Evolutionary conservation across 2,797 vertebrate species (phyloP), one percentile per base, ranked within the genome.

Genomic region (Atherinosoma microstoma): DNA sequence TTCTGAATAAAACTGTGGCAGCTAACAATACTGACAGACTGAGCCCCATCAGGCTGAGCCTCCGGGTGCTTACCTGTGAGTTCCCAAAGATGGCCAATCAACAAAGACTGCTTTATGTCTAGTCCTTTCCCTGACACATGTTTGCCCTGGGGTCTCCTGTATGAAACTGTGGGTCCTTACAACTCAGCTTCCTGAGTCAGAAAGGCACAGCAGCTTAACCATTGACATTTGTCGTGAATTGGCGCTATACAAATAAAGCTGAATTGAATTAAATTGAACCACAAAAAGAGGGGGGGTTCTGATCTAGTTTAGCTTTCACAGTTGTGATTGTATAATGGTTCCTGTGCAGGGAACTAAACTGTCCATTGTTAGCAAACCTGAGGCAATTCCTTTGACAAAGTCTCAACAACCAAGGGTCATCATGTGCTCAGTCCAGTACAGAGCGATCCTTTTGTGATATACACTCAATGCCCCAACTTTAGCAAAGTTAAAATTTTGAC

Each of bases 91-190:
- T 8, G 72, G 38, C 53, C 65, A 63, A 62, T 59, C 51, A 4
- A n/a, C 49, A 35, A 74, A 79, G 61, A 76, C n/a, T n/a, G 11
- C 27, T 69, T 32, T 65, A 63, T 57, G 42, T 64, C 36, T 64
- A 11, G 22, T 58, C 27, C 49, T 49, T 53, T 47, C 57, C 40
- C 64, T 38, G 30, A 67, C 47, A 70, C 49, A 9, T 20, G 29
- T 51, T 58, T 67, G 59, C 69, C 36, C 47, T 59, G 16, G n/a
- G 73, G 45, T 45, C 62, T 75, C 60, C 22, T 30, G 64, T 4
- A 22, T 11, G 20, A 20, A 67, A 40, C 35, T 16, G 32, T 22
- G 30, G 32, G 10, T 36, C 38, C 1, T 4, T 53, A 49, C 10
- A 64, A 60, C 35, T 64, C 38, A 70, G 42, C 24, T 59, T 59